Evolutionary conservation across 2,797 vertebrate genomes (phyloP), one percentile per base, ranked within the genome.

Genomic region (Sebastes wilsoni): DNA sequence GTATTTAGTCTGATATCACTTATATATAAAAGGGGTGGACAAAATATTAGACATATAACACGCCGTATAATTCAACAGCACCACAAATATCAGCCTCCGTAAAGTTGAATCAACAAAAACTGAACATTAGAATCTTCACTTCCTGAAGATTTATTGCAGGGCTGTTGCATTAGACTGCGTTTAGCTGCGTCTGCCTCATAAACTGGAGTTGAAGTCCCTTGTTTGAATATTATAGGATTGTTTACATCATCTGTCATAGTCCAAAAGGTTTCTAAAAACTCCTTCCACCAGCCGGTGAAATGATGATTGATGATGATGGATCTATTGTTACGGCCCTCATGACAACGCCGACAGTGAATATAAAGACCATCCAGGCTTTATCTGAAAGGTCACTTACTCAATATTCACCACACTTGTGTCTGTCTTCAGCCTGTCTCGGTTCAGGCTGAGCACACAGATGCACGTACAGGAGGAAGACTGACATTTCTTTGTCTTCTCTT

Each of bases 301-400:
- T 36, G 34, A 77, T 87, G 88, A 93, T 89, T 88, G 91, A 92
- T 92, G 87, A 90, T 89, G 88, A 92, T 89, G 89, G 90, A 81
- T 80, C 77, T 81, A 75, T 89, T 92, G 84, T 87, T 83, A 36
- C 65, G 34, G 73, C 76, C 71, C 54, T 86, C 73, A 10, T 83
- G 85, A 88, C 86, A 86, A 55, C 28, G 22, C 59, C 72, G 86
- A 85, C 85, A 86, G 80, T 60, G 85, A 88, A 86, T 87, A 86
- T 78, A 90, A 87, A 90, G 80, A 87, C 66, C 72, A 76, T 75
- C 56, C 81, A 84, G 82, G 75, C 71, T 80, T 88, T 76, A 82
- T 89, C 82, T 85, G 70, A 93, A 94, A 94, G 91, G 92, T 93
- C 92, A 90, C 85, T 78, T 79, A 83, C 75, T 94, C 82, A 79